phyloP scores from a whole-genome alignment of 2,888 invertebrate species.

The Perizoma flavofasciatum region DNA sequence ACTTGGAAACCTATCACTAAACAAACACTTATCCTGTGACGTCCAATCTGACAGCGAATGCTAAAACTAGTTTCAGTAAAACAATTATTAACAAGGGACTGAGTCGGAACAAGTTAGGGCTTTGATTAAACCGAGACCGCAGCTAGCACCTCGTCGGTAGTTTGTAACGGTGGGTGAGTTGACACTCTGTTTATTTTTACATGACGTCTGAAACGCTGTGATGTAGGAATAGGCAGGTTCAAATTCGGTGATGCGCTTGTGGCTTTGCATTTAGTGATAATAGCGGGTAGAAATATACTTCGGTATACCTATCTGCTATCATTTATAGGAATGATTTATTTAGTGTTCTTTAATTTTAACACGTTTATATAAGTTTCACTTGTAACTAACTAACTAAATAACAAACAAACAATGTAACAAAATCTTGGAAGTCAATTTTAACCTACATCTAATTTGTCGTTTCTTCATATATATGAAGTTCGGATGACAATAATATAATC shows the following conservation, averaged over 20 bases:
- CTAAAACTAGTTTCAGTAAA: constrained; percentile 39
- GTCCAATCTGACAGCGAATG: constrained; percentile 18
- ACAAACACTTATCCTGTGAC: constrained; percentile 6
- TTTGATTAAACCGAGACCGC: constrained; percentile 66
- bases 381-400: no score
- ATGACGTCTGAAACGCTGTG: constrained; percentile 6
- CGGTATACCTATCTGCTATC: no score
- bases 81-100: constrained; percentile 63
- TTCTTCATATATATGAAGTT: no score
- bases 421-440: no score
- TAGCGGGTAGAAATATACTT: no score
- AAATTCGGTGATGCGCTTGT: neutral
- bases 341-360: no score
- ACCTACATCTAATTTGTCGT: no score
- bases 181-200: constrained; percentile 17
- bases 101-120: constrained; percentile 59
- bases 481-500: no score
- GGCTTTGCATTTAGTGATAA: no score
- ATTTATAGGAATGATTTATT: no score
- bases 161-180: constrained; percentile 43
- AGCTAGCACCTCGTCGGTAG: constrained; percentile 51
- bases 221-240: neutral
- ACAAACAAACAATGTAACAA: no score
- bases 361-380: no score
- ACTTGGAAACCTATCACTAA: constrained; percentile 16